Base-by-base conservation (phyloP, 2,797 vertebrate genomes). In the Bradypus variegatus region DNA sequence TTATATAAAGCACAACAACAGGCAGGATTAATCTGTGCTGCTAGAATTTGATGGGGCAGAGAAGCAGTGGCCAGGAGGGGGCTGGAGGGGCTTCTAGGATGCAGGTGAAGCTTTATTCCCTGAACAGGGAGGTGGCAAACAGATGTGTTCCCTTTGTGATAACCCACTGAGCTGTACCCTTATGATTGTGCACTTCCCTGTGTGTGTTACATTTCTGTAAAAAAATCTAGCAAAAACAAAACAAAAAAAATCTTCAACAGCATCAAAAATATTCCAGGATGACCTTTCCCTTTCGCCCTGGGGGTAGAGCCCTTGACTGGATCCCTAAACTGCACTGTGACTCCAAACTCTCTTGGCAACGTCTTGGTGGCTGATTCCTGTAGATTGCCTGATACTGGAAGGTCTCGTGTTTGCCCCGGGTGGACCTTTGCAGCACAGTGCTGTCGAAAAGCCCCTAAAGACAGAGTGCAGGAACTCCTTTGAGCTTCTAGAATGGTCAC, bases 371-470 rank as follows among this genome's bases (percentile, higher is more conserved):
- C 38, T 72, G 2, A 33, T 45, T 45, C 48, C 76, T n/a, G 9
- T 6, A 62, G 12, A 9, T 14, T 53, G 8, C 38, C 33, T 27
- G 8, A 10, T 21, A 4, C 33, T 69, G 55, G 75, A 64, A 58
- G 11, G n/a, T 18, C 2, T n/a, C 14, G 3, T 0, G 2, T 2
- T 88, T 38, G 19, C n/a, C 36, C 18, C 9, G 12, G 18, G 15
- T 55, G 41, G 72, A 27, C n/a, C 88, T 70, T 64, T 38, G 55
- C 45, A 50, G 7, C 8, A 25, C 77, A 45, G 38, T 62, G 3
- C 55, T 80, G 15, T 76, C 41, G 9, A 2, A 60, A 86, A 86
- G 67, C 67, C 60, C 36, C 60, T 27, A 1, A 18, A 8, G 5
- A n/a, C 50, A 7, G n/a, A 77, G 21, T 45, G 41, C 79, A 33